Percentiles rank a stretch among this genome's conserved stretches.
Conservation (phyloP, 2,797 vertebrate genomes). For the Microcaecilia unicolor region DNA sequence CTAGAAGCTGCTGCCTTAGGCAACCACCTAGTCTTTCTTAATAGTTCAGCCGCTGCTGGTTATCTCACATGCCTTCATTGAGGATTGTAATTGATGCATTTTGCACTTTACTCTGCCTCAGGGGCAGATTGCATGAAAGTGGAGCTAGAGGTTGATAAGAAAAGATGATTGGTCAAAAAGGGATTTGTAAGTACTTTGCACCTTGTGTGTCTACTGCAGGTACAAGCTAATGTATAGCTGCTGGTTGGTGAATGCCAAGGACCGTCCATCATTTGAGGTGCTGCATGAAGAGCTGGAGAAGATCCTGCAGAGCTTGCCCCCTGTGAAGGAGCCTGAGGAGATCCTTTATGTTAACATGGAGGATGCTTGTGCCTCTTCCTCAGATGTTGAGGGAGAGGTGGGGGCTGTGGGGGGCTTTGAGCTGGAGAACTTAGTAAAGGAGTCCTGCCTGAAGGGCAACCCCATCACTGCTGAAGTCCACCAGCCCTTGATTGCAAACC, state of each 20-base stretch:
- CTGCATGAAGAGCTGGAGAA: constrained; percentile 74
- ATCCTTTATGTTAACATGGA: constrained; percentile 93
- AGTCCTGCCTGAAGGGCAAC: constrained; percentile 51
- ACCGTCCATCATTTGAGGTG: constrained; percentile 68
- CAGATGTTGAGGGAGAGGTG: constrained; percentile 37
- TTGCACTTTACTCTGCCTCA: no score
- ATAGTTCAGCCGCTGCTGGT: no score
- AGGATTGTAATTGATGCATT: no score
- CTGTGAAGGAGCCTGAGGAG: constrained; percentile 70
- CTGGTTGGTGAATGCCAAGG: constrained; percentile 80
- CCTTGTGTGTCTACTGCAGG: constrained; percentile 38
- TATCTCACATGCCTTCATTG: no score
- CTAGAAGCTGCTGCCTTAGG: no score
- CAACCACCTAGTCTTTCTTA: no score
- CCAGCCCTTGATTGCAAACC: constrained; percentile 44
- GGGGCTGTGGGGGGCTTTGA: constrained; percentile 75
- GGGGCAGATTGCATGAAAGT: no score
- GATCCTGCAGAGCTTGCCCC: constrained; percentile 69
- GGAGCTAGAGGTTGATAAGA: no score
- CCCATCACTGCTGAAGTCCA: constrained; percentile 70
- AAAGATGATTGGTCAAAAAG: no score
- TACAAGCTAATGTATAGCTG: constrained; percentile 81
- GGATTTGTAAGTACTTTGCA: no score
- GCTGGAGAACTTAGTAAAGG: constrained; percentile 14
- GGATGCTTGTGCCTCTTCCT: constrained; percentile 40